These are phyloP conservation scores for Tetramorium bicarinatum DNA, from an alignment of 2,888 invertebrate species.

Conservation along the genomic window DNA sequence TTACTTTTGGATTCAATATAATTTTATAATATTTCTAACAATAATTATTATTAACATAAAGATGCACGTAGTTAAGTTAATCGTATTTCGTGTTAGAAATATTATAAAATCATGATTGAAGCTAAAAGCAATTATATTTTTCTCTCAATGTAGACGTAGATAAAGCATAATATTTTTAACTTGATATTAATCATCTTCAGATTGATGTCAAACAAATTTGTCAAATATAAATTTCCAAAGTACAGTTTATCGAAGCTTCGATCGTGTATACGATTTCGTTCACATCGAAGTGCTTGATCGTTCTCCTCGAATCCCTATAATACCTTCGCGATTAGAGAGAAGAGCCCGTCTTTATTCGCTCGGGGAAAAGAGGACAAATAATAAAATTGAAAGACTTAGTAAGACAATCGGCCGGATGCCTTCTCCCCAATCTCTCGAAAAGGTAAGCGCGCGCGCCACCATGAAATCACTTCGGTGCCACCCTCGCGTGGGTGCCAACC, in stretches of 20 bases:
- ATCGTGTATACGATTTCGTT: not conserved
- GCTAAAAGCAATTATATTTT: too few relatives aligned
- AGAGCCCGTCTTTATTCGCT: not conserved
- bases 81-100: too few relatives aligned
- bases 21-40: too few relatives aligned
- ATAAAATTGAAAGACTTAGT: conserved; percentile 13
- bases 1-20: too few relatives aligned
- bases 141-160: too few relatives aligned
- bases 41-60: too few relatives aligned
- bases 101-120: too few relatives aligned
- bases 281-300: not conserved
- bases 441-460: conserved; percentile 78
- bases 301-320: not conserved
- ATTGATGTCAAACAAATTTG: not conserved
- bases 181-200: not conserved
- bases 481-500: conserved; percentile 64
- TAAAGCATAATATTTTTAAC: not conserved
- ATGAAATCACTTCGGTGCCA: conserved; percentile 80
- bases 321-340: not conserved
- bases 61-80: too few relatives aligned
- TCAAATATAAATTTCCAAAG: not conserved
- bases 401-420: conserved; percentile 33
- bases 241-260: not conserved
- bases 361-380: not conserved
- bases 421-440: conserved; percentile 61